Evolutionary conservation across 2,888 invertebrate species (phyloP), one percentile per base, ranked within the genome.

Genomic region (Melanargia galathea): DNA sequence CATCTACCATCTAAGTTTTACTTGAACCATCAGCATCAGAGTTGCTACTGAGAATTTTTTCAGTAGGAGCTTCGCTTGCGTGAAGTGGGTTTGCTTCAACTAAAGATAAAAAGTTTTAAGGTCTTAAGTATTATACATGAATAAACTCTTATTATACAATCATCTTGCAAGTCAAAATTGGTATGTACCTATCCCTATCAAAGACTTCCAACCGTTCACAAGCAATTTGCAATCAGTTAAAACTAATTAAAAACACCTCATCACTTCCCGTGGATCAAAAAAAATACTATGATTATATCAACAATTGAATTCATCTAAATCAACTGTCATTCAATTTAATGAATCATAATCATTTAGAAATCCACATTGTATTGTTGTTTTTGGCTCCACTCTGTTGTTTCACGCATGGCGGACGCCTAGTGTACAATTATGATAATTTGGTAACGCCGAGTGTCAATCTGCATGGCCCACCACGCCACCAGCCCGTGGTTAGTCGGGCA

Each of bases 391-490:
- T 33, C 52, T 18, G 52, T 52, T 52, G 52, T 52, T 52, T 52
- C 52, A 52, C 52, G 52, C 35, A 20, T 52, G 52, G 33, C 7
- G 22, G 18, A 16, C 10, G 20, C 13, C 35, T 13, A 33, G 20
- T 52, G 13, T 52, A 11, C 35, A 52, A 52, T 52, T 52, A 52
- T 35, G 11, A 33, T 52, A 35, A 52, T 52, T 52, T 33, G 52
- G 52, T 52, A 52, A 52, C 45, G 20, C 22, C 3, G 20, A 11
- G 11, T 51, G 83, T 84, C 84, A 83, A 78, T 82, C 80, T 73
- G 77, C 74, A 69, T 75, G 81, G 79, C 78, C 77, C 74, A 74
- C 49, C 49, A 48, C 48, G 13, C 48, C 13, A 35, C 46, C 70
- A 71, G 72, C 69, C 72, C 74, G 74, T 81, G 75, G 75, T 81